Evolutionary conservation across 1,140 invertebrate species (phyloP).

Genomic region (Drosophila ananassae): DNA sequence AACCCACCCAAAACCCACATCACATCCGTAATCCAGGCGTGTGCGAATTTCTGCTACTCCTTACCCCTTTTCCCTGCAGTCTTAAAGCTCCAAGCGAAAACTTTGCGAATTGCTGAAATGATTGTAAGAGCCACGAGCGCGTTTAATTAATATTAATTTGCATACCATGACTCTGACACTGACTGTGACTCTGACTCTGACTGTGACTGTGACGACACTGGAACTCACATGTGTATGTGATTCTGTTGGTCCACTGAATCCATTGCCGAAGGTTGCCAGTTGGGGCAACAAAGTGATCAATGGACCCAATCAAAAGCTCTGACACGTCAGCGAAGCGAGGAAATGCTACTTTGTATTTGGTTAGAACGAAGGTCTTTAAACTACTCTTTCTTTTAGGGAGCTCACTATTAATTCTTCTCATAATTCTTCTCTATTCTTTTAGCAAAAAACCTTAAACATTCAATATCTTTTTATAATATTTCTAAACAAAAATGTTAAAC

Average conservation of each 20-base stretch:
- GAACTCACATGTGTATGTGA: conserved; percentile 1
- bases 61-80: conserved; percentile 1
- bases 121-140: conserved; percentile 19
- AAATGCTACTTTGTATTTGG: neutral
- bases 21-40: conserved; percentile 27
- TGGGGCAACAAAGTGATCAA: conserved; percentile 68
- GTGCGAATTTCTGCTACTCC: conserved; percentile 1
- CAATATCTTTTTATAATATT: no score
- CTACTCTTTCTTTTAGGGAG: neutral
- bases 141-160: conserved; percentile 80
- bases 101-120: conserved; percentile 55
- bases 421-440: neutral
- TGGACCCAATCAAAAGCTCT: conserved; percentile 39
- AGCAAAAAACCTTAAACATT: no score
- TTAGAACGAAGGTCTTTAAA: neutral
- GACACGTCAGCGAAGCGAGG: conserved; percentile 47
- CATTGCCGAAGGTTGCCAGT: conserved; percentile 31
- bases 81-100: conserved; percentile 6
- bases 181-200: conserved; percentile 28
- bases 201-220: conserved; percentile 29
- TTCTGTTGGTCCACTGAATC: conserved; percentile 18
- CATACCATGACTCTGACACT: conserved; percentile 49
- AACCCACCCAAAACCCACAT: conserved; percentile 25
- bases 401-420: neutral
- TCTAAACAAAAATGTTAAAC: no score